Conservation (phyloP, 2,113 vertebrate species). For the Proteles cristata region DNA sequence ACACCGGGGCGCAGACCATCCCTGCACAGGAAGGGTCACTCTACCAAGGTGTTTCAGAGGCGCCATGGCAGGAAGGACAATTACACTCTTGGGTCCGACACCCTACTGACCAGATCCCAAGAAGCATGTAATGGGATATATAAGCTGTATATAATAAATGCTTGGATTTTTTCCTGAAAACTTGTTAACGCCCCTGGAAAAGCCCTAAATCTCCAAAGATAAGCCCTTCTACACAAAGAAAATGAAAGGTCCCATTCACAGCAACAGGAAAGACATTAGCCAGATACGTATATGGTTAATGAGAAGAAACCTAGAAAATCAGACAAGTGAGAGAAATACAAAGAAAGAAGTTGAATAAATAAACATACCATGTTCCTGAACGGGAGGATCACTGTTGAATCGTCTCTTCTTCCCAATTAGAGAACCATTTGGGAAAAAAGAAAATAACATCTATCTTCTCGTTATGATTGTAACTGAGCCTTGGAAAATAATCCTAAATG, state of each 20-base stretch:
- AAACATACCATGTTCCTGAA: neutral
- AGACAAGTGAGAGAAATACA: neutral
- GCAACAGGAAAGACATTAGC: neutral
- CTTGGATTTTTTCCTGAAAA: neutral
- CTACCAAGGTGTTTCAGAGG: neutral
- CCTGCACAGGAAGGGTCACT: neutral
- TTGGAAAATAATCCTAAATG: neutral
- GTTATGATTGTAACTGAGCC: neutral
- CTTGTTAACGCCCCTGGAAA: neutral
- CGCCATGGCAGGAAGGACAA: neutral
- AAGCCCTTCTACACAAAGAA: neutral
- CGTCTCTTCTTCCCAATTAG: neutral
- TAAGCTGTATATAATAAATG: neutral
- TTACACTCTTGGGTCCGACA: neutral
- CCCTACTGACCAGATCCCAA: neutral
- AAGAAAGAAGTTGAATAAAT: neutral
- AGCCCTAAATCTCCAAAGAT: slow-evolving; percentile 26
- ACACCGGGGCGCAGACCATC: neutral
- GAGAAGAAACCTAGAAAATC: neutral
- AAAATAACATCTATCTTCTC: neutral
- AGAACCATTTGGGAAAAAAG: neutral
- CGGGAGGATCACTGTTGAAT: neutral
- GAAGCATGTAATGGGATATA: neutral
- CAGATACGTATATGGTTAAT: neutral
- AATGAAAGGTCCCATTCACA: neutral